Evolutionary conservation across 2,113 vertebrate genomes (phyloP).

Genomic region (Rostratula benghalensis): DNA sequence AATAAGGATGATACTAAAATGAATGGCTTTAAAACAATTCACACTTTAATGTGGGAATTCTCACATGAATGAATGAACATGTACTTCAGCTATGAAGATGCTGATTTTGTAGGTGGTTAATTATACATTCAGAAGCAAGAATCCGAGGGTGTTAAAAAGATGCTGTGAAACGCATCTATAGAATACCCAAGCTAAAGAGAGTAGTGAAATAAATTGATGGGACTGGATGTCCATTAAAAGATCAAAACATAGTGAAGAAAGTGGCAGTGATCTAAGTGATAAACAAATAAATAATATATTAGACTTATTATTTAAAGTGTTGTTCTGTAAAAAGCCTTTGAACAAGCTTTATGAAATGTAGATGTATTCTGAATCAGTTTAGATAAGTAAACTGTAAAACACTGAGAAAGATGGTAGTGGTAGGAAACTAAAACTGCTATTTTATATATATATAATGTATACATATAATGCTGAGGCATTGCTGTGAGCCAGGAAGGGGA

Average conservation of each 20-base stretch:
- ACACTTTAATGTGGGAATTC: neutral
- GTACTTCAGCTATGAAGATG: neutral
- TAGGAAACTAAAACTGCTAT: neutral
- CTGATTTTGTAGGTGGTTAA: neutral
- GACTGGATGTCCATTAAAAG: neutral
- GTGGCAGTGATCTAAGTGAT: neutral
- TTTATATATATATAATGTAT: neutral
- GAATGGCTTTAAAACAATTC: neutral
- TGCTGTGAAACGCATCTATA: neutral
- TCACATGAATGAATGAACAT: neutral
- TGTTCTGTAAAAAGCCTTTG: neutral
- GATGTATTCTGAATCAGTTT: neutral
- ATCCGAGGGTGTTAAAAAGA: neutral
- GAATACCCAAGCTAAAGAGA: neutral
- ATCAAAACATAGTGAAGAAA: neutral
- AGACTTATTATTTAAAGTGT: neutral
- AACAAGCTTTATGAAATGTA: neutral
- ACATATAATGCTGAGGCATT: neutral
- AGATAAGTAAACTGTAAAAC: neutral
- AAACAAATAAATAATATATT: neutral
- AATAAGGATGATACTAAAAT: neutral
- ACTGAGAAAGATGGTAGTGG: neutral
- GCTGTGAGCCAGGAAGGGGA: neutral
- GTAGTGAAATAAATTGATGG: neutral
- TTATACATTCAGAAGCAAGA: constrained; percentile 14